Evolutionary conservation across 1,140 invertebrate species (phyloP).

Genomic region (Drosophila nigrodunni): DNA sequence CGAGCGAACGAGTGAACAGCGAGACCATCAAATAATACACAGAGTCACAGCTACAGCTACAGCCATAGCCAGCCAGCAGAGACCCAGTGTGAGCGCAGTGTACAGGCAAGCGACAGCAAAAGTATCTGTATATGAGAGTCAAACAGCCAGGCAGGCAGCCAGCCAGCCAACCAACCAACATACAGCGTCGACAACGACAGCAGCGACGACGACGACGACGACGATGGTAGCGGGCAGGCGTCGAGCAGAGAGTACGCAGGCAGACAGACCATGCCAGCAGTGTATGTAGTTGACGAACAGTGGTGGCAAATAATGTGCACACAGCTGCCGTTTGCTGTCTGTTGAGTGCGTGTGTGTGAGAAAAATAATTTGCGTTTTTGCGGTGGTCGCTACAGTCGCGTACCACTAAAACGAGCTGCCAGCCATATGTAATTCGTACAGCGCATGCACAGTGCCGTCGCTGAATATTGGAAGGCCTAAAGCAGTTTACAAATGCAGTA

Average conservation of each 20-base stretch:
- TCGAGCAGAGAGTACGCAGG: conserved; percentile 22
- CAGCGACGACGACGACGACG: conserved; percentile 25
- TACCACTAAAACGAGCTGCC: conserved; percentile 28
- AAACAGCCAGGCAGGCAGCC: conserved; percentile 26
- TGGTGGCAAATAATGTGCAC: conserved; percentile 57
- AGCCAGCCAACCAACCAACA: conserved; percentile 62
- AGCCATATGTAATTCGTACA: conserved; percentile 22
- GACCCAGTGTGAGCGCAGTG: conserved; percentile 47
- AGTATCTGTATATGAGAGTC: conserved; percentile 66
- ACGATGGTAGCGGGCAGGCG: conserved; percentile 27
- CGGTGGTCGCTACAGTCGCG: conserved; percentile 56
- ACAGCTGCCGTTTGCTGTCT: conserved; percentile 39
- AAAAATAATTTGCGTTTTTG: conserved; percentile 69
- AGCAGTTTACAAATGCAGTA: background rate
- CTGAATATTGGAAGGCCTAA: conserved; percentile 53
- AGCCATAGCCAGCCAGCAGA: background rate
- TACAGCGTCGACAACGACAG: conserved; percentile 47
- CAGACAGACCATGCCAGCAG: conserved; percentile 13
- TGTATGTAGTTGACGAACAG: conserved; percentile 59
- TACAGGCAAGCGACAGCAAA: conserved; percentile 52
- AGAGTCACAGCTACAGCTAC: conserved; percentile 15
- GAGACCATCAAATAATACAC: conserved; percentile 78
- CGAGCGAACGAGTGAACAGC: conserved; percentile 72
- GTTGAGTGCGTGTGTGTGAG: conserved; percentile 39
- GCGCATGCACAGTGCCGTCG: conserved; percentile 72